phyloP scores from a whole-genome alignment of 2,113 vertebrate genomes.

The Semicossyphus pulcher region DNA sequence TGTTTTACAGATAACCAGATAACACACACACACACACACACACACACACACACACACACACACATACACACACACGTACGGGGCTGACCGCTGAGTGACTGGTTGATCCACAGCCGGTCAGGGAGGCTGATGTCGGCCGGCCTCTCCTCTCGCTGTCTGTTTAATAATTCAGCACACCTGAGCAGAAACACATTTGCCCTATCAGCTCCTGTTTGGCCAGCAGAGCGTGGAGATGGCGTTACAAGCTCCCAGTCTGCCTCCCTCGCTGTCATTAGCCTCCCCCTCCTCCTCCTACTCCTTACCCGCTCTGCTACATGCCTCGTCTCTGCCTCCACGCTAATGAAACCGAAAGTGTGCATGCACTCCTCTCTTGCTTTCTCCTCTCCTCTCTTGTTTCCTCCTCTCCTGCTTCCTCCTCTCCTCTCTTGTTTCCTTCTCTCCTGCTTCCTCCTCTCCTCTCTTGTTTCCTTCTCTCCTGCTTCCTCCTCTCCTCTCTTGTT shows the following conservation, averaged over 20 bases:
- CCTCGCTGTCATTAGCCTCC: constrained; percentile 29
- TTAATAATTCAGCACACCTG: constrained; percentile 84
- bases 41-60: background rate
- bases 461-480: background rate
- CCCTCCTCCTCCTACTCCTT: background rate
- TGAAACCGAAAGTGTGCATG: constrained; percentile 7
- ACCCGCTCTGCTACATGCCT: constrained; percentile 37
- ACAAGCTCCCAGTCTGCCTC: constrained; percentile 65
- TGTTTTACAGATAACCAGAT: constrained; percentile 32
- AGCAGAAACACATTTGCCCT: constrained; percentile 81
- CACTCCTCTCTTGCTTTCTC: background rate
- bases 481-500: background rate
- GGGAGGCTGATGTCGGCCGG: constrained; percentile 63
- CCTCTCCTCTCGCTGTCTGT: constrained; percentile 70
- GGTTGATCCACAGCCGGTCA: constrained; percentile 54
- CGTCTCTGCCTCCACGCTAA: constrained; percentile 33
- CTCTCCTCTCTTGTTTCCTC: fast-evolving
- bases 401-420: too few relatives aligned
- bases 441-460: background rate
- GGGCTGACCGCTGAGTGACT: constrained; percentile 51
- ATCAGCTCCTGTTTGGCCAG: constrained; percentile 79
- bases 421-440: background rate
- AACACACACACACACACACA: background rate
- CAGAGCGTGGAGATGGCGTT: constrained; percentile 72
- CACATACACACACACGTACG: background rate